phyloP scores from a whole-genome alignment of 1,140 invertebrate genomes.

The Ceratina calcarata region DNA sequence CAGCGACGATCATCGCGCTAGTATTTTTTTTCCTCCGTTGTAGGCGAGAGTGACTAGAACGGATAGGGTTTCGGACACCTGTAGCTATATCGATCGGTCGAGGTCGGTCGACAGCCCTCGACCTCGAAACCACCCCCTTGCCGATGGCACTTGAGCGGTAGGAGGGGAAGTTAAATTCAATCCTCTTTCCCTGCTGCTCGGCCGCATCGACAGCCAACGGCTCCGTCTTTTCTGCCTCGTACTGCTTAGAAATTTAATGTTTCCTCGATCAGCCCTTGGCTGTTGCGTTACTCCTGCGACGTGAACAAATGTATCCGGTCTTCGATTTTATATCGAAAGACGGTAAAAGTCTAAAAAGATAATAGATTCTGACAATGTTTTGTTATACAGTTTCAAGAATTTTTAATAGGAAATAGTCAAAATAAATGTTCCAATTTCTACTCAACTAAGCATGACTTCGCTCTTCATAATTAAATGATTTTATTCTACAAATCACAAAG shows the following conservation, averaged over 20 bases:
- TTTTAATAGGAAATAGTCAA: too few species aligned
- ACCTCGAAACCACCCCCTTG: constrained; percentile 61
- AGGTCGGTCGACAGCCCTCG: constrained; percentile 67
- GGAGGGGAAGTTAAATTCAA: constrained; percentile 60
- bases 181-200: constrained; percentile 57
- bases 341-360: too few species aligned
- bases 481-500: too few species aligned
- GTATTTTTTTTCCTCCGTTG: constrained; percentile 3
- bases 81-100: constrained; percentile 74
- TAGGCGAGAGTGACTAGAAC: constrained; percentile 21
- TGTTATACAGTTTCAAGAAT: too few species aligned
- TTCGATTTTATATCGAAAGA: neutral
- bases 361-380: too few species aligned
- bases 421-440: too few species aligned
- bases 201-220: constrained; percentile 27
- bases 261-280: constrained; percentile 12
- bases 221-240: constrained; percentile 47
- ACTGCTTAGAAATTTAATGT: constrained; percentile 42
- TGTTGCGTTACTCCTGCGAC: constrained; percentile 2
- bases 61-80: constrained; percentile 69
- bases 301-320: neutral
- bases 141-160: constrained; percentile 19
- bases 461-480: too few species aligned
- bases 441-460: too few species aligned
- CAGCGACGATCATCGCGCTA: neutral